These are phyloP conservation scores for Vipera ursinii DNA, from an alignment of 2,797 vertebrate genomes.

Conservation along the genomic window DNA sequence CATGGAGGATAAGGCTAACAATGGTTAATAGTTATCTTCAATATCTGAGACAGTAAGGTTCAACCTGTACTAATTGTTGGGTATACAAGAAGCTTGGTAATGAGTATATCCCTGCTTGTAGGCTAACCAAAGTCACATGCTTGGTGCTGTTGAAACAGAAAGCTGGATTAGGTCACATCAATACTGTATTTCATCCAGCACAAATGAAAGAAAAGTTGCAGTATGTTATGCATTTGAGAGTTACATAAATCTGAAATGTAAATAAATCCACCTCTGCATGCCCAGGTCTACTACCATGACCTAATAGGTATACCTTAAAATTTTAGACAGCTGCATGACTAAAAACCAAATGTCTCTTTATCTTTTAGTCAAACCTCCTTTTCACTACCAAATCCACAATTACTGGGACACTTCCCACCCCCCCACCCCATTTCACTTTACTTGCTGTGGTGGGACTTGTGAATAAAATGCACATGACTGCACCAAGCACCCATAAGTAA, in stretches of 20 bases:
- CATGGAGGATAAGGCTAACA: neutral
- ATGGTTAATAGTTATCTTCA: neutral
- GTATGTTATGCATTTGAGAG: constrained; percentile 10
- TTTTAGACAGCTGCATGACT: neutral
- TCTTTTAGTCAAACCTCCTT: neutral
- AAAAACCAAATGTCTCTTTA: neutral
- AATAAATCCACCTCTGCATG: neutral
- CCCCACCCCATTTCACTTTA: neutral
- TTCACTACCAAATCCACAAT: neutral
- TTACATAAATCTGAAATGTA: neutral
- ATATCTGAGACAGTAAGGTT: neutral
- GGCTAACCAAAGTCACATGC: neutral
- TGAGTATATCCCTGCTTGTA: neutral
- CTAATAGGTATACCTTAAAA: neutral
- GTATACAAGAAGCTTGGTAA: neutral
- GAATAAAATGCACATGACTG: neutral
- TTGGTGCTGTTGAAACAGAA: neutral
- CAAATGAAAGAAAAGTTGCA: neutral
- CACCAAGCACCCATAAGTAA: neutral
- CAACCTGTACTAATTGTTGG: neutral
- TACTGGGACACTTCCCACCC: neutral
- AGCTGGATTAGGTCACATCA: neutral
- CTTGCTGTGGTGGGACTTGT: neutral
- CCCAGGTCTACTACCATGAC: neutral
- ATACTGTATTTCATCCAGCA: neutral